A percentile compares a stretch with the other conserved stretches of the same genome.
Evolutionary conservation across 2,113 vertebrate genomes (phyloP).

Genomic region (Atrichornis clamosus): DNA sequence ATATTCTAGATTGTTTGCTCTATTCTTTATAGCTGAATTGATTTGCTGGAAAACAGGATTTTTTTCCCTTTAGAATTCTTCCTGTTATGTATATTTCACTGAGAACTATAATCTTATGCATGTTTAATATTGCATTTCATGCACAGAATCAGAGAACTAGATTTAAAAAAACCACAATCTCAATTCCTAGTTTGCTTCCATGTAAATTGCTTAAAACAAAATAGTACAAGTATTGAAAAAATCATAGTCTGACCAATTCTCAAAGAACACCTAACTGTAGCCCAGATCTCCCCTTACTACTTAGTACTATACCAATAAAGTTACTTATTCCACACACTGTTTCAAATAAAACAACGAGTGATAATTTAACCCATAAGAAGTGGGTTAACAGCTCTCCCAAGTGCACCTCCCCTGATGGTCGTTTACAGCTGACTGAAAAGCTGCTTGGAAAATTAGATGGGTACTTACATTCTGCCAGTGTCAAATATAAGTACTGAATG

Average conservation of each 20-base stretch:
- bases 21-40: not conserved
- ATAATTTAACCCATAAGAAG: not conserved
- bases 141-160: not conserved
- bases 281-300: not conserved
- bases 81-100: not conserved
- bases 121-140: not conserved
- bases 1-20: not conserved
- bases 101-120: not conserved
- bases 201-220: not conserved
- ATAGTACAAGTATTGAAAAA: not conserved
- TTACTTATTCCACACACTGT: not conserved
- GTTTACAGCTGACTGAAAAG: not conserved
- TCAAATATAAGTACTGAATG: not conserved
- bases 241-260: not conserved
- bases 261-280: not conserved
- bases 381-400: not conserved
- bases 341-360: not conserved
- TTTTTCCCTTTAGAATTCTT: not conserved
- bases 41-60: not conserved
- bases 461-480: not conserved
- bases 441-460: not conserved
- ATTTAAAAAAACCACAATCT: not conserved
- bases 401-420: not conserved
- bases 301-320: not conserved
- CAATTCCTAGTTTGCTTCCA: not conserved